Base-by-base conservation (phyloP, 1,140 invertebrate genomes). In the Acromyrmex charruanus region DNA sequence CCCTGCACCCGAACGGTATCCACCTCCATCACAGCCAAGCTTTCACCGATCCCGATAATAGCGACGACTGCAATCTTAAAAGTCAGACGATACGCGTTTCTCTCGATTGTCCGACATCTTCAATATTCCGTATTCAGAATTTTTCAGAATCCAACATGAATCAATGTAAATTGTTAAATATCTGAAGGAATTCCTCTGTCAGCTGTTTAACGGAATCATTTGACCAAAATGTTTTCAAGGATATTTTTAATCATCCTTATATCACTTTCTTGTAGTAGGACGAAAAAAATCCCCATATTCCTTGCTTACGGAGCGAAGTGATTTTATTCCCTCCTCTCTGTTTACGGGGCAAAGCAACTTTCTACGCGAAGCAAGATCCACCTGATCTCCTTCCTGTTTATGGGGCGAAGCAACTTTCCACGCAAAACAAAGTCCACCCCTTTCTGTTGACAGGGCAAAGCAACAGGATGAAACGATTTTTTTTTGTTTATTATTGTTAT, bases 11-110 rank as follows among this genome's bases (percentile, higher is more conserved):
- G 82, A 12, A 53, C 55, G 49, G 21, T 44, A 28, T 55, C 49
- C 39, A 49, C 77, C 55, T 74, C 25, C 53, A 84, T 74, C 80
- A 51, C 68, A n/a, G 21, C 25, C 79, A 53, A 59, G 66, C 53
- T 72, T 82, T 72, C 66, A 82, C 53, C 79, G 25, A 82, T 35
- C 68, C 59, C 68, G 53, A 58, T 25, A 21, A 28, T 35, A 51
- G n/a, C 49, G 63, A 35, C 59, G 74, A 25, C 53, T 28, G 0
- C 28, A 35, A 58, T 14, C 21, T 31, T 16, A 16, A 61, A 10
- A 31, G 58, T 44, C 10, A 39, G 14, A 68, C 35, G 14, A 68
- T 18, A 21, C 58, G 2, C 21, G 3, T 39, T 28, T 75, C 5
- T 18, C 39, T 39, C 7, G 18, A 12, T 12, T 44, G 12, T 44